A percentile compares a stretch with the other conserved stretches of the same genome.
Evolutionary conservation across 2,888 invertebrate genomes (phyloP).

Genomic region (Stenichneumon culpator): DNA sequence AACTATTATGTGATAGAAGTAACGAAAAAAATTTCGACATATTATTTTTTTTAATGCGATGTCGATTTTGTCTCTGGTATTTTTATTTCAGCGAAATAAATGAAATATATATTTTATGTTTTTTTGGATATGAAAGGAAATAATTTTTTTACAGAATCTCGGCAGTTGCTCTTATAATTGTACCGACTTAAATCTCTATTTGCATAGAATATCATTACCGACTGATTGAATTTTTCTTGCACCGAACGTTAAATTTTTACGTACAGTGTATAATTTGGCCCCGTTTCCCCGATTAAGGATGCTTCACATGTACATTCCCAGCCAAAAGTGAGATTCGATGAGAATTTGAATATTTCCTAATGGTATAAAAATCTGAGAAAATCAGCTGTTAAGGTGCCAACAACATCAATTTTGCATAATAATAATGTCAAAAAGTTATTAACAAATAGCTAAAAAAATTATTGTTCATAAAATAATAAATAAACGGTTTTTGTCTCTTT

Average conservation of each 20-base stretch:
- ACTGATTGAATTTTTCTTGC: conserved; percentile 2
- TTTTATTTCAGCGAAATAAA: conserved; percentile 39
- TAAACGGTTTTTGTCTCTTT: too few species aligned
- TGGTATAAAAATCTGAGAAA: too few species aligned
- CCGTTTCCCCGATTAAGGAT: not conserved
- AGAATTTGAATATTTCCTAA: too few species aligned
- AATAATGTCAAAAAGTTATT: too few species aligned
- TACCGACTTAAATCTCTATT: conserved; percentile 69
- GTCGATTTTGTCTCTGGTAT: conserved; percentile 46
- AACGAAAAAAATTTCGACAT: conserved; percentile 28
- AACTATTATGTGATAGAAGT: conserved; percentile 53
- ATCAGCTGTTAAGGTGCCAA: too few species aligned
- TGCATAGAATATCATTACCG: conserved; percentile 21
- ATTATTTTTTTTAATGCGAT: conserved; percentile 26
- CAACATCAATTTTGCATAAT: too few species aligned
- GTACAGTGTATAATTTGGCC: conserved; percentile 3
- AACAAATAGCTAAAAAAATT: too few species aligned
- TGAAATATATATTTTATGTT: conserved; percentile 13
- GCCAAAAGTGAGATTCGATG: too few species aligned
- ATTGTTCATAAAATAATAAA: too few species aligned
- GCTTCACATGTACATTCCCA: too few species aligned
- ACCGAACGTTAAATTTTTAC: not conserved
- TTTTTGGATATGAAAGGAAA: conserved; percentile 13
- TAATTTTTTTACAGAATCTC: conserved; percentile 20
- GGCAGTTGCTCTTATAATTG: conserved; percentile 44